phyloP scores from a whole-genome alignment of 1,140 invertebrate genomes.

The Pteromalus puparum region DNA sequence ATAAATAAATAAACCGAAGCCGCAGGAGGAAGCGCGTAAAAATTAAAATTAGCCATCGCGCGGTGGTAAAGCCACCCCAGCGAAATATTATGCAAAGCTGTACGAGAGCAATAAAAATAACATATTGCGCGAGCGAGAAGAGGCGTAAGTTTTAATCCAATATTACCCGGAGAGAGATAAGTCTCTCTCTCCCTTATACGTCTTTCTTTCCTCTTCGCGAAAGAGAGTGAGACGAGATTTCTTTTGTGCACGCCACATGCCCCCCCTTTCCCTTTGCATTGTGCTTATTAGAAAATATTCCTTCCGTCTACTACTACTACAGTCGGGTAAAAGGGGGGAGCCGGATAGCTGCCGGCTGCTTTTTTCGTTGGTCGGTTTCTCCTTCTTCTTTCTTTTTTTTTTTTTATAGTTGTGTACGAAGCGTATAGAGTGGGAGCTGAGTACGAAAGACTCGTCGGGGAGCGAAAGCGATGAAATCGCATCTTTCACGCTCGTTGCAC shows the following conservation, averaged over 20 bases:
- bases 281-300: constrained; percentile 76
- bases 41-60: constrained; percentile 73
- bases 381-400: background rate
- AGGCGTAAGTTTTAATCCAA: constrained; percentile 76
- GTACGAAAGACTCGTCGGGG: constrained; percentile 48
- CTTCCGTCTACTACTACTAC: constrained; percentile 58
- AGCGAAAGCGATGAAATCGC: constrained; percentile 55
- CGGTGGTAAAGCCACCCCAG: constrained; percentile 60
- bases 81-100: constrained; percentile 75
- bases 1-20: constrained; percentile 69
- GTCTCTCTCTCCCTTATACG: constrained; percentile 59
- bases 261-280: constrained; percentile 63
- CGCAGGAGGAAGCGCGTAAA: constrained; percentile 63
- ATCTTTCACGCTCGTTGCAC: constrained; percentile 56
- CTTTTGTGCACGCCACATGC: constrained; percentile 73
- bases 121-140: constrained; percentile 71
- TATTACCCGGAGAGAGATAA: constrained; percentile 72
- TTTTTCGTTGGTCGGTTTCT: constrained; percentile 38
- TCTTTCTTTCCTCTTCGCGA: constrained; percentile 17
- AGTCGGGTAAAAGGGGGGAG: constrained; percentile 51
- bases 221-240: constrained; percentile 56
- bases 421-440: constrained; percentile 42
- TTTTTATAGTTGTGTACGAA: constrained; percentile 31
- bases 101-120: constrained; percentile 77
- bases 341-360: constrained; percentile 44